Percentiles rank a stretch among this genome's conserved stretches.
Conservation (phyloP, 2,888 invertebrate species). For the Drosophila birchii region DNA sequence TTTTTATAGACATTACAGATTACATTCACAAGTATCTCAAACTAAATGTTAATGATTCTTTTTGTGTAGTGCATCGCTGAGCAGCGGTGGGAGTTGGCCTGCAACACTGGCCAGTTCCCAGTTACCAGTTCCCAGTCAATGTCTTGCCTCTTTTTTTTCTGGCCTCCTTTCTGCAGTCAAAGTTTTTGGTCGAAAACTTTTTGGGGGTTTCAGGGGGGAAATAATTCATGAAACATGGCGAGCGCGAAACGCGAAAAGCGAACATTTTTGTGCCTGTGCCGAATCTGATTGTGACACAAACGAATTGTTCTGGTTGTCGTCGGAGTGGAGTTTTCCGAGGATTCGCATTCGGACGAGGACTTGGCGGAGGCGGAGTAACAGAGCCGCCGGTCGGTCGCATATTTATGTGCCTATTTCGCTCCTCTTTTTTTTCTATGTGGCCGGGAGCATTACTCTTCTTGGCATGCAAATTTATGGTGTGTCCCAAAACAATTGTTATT, state of each 20-base stretch:
- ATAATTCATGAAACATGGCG: slow-evolving; percentile 82
- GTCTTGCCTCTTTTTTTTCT: slow-evolving; percentile 48
- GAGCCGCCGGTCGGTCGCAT: slow-evolving; percentile 57
- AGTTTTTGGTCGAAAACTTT: slow-evolving; percentile 68
- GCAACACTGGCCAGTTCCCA: slow-evolving; percentile 45
- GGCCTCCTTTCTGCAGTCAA: slow-evolving; percentile 52
- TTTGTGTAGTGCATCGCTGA: slow-evolving; percentile 19
- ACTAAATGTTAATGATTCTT: background rate
- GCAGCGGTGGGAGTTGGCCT: slow-evolving; percentile 29
- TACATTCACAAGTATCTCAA: background rate
- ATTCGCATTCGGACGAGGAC: slow-evolving; percentile 7
- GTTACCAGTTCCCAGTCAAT: slow-evolving; percentile 54
- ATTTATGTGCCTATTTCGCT: slow-evolving; percentile 74
- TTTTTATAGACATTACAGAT: too few relatives aligned
- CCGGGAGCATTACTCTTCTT: slow-evolving; percentile 55
- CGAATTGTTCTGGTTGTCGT: slow-evolving; percentile 80
- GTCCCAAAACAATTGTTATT: slow-evolving; percentile 82
- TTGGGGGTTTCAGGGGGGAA: slow-evolving; percentile 55
- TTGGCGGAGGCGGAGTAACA: slow-evolving; percentile 10
- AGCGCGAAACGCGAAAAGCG: slow-evolving; percentile 65
- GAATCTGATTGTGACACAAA: slow-evolving; percentile 84
- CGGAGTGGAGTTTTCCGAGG: slow-evolving; percentile 26
- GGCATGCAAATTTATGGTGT: slow-evolving; percentile 82
- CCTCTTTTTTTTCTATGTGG: slow-evolving; percentile 39
- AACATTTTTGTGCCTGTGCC: slow-evolving; percentile 78